phyloP scores from a whole-genome alignment of 1,140 invertebrate genomes.

The Aphelinus atriplicis region DNA sequence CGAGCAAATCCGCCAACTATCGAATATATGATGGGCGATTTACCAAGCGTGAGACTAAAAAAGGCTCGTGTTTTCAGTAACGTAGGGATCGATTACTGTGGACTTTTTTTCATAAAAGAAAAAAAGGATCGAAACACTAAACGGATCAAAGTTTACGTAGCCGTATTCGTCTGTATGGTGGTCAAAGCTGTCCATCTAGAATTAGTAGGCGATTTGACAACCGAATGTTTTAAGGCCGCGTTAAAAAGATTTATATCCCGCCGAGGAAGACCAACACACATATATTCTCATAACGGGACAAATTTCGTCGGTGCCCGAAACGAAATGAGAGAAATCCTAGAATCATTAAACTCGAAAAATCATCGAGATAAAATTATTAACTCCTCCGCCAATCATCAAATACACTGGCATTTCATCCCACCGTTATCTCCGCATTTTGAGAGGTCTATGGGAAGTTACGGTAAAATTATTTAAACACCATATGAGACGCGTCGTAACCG shows the following conservation, averaged over 20 bases:
- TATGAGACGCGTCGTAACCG: background rate
- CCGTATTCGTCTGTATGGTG: background rate
- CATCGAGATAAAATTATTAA: too few relatives aligned
- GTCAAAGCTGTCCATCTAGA: background rate
- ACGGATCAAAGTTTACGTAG: background rate
- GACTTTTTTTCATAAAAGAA: background rate
- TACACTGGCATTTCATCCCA: background rate
- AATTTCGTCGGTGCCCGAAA: background rate
- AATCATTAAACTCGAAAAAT: too few relatives aligned
- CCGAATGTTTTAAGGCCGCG: too few relatives aligned
- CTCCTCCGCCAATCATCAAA: too few relatives aligned
- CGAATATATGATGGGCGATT: conserved; percentile 39
- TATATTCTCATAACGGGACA: background rate
- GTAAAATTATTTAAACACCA: background rate
- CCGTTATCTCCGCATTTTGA: background rate
- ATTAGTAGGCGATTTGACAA: too few relatives aligned
- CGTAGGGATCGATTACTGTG: conserved; percentile 19
- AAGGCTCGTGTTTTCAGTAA: conserved; percentile 21
- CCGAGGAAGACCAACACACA: background rate
- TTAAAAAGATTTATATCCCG: too few relatives aligned
- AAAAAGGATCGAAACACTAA: background rate
- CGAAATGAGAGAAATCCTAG: background rate
- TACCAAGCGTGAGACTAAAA: conserved; percentile 15
- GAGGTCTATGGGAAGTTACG: background rate
- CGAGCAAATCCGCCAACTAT: background rate